These are phyloP conservation scores for Scomber japonicus DNA, from an alignment of 2,113 vertebrate genomes.

Conservation along the genomic window DNA sequence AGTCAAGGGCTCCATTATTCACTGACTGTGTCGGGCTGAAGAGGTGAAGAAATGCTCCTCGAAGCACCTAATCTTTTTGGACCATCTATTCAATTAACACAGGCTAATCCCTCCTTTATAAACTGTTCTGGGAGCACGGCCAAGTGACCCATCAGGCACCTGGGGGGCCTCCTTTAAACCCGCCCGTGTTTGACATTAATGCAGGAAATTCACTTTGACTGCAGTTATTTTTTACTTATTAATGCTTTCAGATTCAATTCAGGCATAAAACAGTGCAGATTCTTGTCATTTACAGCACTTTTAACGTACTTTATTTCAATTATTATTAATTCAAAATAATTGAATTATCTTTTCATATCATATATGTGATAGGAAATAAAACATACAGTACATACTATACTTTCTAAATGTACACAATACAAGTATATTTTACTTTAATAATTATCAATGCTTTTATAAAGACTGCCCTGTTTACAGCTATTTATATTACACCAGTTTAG, in stretches of 20 bases:
- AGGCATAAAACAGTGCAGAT: background rate
- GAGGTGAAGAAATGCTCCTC: slow-evolving; percentile 43
- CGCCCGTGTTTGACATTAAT: slow-evolving; percentile 13
- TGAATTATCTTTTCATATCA: too few species aligned
- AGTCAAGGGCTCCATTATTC: slow-evolving; percentile 46
- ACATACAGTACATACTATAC: too few species aligned
- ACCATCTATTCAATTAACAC: slow-evolving; percentile 77
- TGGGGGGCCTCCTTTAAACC: slow-evolving; percentile 45
- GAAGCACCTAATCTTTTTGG: slow-evolving; percentile 68
- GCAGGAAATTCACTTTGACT: slow-evolving; percentile 25
- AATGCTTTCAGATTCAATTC: background rate
- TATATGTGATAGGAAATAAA: too few species aligned
- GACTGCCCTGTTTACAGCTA: too few species aligned
- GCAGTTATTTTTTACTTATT: background rate
- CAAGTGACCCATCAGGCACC: slow-evolving; percentile 44
- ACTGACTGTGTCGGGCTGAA: slow-evolving; percentile 1
- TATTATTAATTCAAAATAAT: background rate
- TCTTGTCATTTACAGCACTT: background rate
- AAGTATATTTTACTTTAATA: too few species aligned
- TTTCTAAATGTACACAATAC: too few species aligned
- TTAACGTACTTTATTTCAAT: background rate
- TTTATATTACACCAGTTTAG: background rate
- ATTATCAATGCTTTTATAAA: too few species aligned
- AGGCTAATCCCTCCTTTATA: slow-evolving; percentile 74
- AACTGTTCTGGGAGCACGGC: slow-evolving; percentile 70